Evolutionary conservation across 1,140 invertebrate genomes (phyloP).

Genomic region (Ladona fulva): DNA sequence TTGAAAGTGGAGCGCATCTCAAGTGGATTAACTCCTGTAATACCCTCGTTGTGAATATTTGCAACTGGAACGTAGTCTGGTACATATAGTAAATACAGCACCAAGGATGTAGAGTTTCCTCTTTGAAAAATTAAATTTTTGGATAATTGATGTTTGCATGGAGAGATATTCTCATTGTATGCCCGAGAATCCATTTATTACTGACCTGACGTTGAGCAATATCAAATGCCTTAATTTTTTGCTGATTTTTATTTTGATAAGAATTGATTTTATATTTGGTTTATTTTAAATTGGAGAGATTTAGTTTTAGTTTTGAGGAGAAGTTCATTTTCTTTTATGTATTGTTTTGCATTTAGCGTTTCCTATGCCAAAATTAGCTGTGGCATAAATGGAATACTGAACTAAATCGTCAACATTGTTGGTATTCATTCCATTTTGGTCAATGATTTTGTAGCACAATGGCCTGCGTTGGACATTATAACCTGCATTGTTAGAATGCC

Average conservation of each 20-base stretch:
- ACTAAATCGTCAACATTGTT: no score
- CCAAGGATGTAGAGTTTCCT: background rate
- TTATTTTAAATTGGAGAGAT: background rate
- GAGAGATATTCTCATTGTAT: background rate
- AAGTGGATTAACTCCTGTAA: background rate
- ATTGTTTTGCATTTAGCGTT: no score
- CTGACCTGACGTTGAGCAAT: background rate
- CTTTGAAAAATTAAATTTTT: background rate
- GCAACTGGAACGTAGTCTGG: background rate
- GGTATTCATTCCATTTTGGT: no score
- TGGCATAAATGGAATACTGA: no score
- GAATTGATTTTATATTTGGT: background rate
- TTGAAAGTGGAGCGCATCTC: background rate
- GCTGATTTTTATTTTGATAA: background rate
- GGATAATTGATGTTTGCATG: background rate
- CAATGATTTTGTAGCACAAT: background rate
- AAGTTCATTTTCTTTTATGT: background rate
- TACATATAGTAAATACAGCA: background rate
- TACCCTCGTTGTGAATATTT: background rate
- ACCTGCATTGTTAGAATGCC: background rate
- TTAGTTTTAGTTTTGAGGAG: background rate
- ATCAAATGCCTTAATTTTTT: background rate
- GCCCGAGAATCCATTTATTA: background rate
- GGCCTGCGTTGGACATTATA: background rate
- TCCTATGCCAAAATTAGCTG: no score